These are phyloP conservation scores for Vanessa cardui DNA, from an alignment of 2,888 invertebrate genomes.

Conservation along the genomic window DNA sequence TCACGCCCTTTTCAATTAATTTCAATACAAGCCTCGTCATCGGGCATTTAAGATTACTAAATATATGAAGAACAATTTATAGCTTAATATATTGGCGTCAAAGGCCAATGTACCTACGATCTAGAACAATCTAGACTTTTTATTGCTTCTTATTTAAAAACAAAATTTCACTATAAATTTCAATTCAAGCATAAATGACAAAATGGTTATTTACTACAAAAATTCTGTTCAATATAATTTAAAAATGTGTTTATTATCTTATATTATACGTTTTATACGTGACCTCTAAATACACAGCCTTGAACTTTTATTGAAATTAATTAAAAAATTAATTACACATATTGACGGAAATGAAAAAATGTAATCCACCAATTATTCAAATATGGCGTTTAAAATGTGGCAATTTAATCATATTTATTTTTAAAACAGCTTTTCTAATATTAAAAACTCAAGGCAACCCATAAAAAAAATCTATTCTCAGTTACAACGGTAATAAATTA, in stretches of 20 bases:
- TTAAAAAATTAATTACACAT: conserved; percentile 10
- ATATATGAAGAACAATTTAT: neutral
- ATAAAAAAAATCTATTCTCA: conserved; percentile 67
- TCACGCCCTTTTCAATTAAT: conserved; percentile 38
- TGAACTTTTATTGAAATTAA: conserved; percentile 2
- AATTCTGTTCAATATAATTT: too few relatives aligned
- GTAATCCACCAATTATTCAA: conserved; percentile 12
- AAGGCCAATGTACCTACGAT: too few relatives aligned
- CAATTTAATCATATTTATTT: conserved; percentile 23
- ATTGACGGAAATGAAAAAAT: conserved; percentile 15
- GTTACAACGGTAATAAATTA: conserved; percentile 76
- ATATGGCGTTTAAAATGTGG: neutral
- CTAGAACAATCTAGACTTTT: too few relatives aligned
- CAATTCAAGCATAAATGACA: too few relatives aligned
- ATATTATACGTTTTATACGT: neutral
- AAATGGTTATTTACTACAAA: too few relatives aligned
- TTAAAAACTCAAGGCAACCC: conserved; percentile 51
- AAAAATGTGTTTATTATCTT: too few relatives aligned
- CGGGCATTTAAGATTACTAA: conserved; percentile 8
- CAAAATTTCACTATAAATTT: too few relatives aligned
- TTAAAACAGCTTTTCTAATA: conserved; percentile 38
- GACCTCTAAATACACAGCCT: neutral
- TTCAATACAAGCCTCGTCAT: conserved; percentile 32
- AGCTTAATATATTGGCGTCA: neutral
- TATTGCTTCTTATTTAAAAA: too few relatives aligned